phyloP scores from a whole-genome alignment of 2,113 vertebrate genomes.

The human region GRCh38 chr5:19810001-19810500 shows the following conservation, averaged over 20 bases:
- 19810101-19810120: too few relatives aligned
- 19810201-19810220: too few relatives aligned
- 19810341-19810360: neutral
- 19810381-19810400: neutral
- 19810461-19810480: neutral
- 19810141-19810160: fast-evolving
- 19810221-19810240: too few relatives aligned
- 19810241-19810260: too few relatives aligned
- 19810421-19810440: neutral
- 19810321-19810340: neutral
- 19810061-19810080: too few relatives aligned
- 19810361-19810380: neutral
- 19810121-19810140: too few relatives aligned
- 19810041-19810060: neutral
- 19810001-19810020: neutral
- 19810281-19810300: too few relatives aligned
- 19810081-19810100: too few relatives aligned
- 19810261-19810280: too few relatives aligned
- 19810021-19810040: neutral
- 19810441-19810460: neutral
- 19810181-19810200: too few relatives aligned
- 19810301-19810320: too few relatives aligned
- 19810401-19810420: neutral
- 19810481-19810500: neutral
- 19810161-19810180: too few relatives aligned